A percentile compares a stretch with the other conserved stretches of the same genome.
Conservation (phyloP, 2,113 vertebrate species). For the Hylia prasina region DNA sequence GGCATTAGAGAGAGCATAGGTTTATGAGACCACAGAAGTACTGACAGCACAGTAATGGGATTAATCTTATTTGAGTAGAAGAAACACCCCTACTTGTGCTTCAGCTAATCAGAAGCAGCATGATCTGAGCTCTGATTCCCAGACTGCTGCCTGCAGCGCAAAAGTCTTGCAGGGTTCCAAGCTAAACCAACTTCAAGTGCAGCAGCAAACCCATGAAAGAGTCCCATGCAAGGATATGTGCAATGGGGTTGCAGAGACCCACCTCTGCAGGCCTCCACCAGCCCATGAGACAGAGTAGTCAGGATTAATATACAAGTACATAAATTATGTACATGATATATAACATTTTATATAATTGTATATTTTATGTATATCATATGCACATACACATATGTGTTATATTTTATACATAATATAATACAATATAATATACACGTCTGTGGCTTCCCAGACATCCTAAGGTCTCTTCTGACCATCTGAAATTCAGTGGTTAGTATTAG, state of each 20-base stretch:
- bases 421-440: not conserved
- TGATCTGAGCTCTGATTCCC: not conserved
- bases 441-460: not conserved
- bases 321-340: not conserved
- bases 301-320: not conserved
- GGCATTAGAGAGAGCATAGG: not conserved
- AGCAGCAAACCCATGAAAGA: not conserved
- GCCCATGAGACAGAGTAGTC: not conserved
- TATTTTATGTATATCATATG: not conserved
- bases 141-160: not conserved
- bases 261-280: not conserved
- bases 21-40: not conserved
- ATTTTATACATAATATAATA: not conserved
- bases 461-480: not conserved
- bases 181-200: not conserved
- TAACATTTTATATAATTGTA: not conserved
- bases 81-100: not conserved
- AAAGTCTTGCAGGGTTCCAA: not conserved
- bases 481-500: not conserved
- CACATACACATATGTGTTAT: too few species aligned
- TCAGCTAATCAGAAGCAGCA: not conserved
- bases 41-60: not conserved
- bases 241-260: not conserved
- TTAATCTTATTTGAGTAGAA: not conserved
- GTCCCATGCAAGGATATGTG: rapidly evolving